Evolutionary conservation across 2,797 vertebrate species (phyloP), one percentile per base, ranked within the genome.

Genomic region (Sebastes umbrosus): DNA sequence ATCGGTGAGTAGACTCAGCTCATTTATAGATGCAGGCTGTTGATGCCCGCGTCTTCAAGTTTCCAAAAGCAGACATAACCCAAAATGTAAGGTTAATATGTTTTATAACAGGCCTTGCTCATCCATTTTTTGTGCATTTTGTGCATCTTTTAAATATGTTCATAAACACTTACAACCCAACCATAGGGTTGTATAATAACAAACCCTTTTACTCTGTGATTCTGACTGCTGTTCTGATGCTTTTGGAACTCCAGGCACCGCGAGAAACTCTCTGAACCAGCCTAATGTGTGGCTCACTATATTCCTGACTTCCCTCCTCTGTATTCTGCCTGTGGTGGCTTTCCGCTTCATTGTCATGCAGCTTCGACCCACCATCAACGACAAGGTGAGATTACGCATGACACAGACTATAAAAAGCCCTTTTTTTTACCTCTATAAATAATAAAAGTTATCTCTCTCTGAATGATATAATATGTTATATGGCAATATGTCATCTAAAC

Each of bases 201-300:
- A 43, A 39, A 52, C 2, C 14, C 0, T 46, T 60, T 65, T 10
- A 8, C 64, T 18, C 0, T 55, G 20, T 64, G 24, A 31, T 25
- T 60, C 39, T 67, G 10, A 46, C 27, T 62, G 11, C 18, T 73
- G 31, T 2, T 75, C 24, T 39, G 25, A 52, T 77, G 18, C 34
- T 59, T 73, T 46, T 68, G 4, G 10, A 31, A 12, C 29, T 84
- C 6, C 94, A 99, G 98, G 98, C 32, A 95, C 97, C 0, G 96
- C 96, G 24, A 95, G 97, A 70, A 99, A 98, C 91, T 96, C 96
- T 24, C 91, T 99, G 68, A 96, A 87, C 86, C 97, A 98, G 87
- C 97, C 97, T 0, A 97, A 94, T 0, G 90, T 97, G 77, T 99
- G 97, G 97, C 92, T 99, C 69, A 96, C 96, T 57, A 90, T 99